These are phyloP conservation scores for Araneus ventricosus DNA, from an alignment of 1,140 invertebrate species.

Conservation along the genomic window DNA sequence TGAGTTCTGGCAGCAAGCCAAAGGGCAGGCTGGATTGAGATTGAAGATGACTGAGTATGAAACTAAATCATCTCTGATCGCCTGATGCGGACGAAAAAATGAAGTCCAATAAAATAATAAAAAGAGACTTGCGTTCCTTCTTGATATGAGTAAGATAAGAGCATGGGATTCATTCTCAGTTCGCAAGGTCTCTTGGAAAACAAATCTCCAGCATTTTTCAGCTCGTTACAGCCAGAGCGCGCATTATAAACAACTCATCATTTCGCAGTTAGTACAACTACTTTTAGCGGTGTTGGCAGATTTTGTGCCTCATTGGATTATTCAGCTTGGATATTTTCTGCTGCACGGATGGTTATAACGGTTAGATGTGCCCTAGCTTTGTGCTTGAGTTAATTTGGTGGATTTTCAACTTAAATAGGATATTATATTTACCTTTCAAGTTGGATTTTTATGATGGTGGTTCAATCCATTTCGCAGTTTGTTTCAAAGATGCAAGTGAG, in stretches of 20 bases:
- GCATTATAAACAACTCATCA: slow-evolving; percentile 59
- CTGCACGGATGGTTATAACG: not conserved
- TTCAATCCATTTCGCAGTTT: not conserved
- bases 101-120: not conserved
- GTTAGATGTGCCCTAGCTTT: not conserved
- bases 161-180: not conserved
- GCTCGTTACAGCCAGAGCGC: slow-evolving; percentile 28
- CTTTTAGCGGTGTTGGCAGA: slow-evolving; percentile 27
- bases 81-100: not conserved
- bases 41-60: slow-evolving; percentile 40
- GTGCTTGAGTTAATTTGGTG: not conserved
- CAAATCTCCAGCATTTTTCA: slow-evolving; percentile 53
- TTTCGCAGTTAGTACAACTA: slow-evolving; percentile 39
- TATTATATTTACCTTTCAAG: not conserved
- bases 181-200: not conserved
- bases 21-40: not conserved
- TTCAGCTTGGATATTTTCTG: not conserved
- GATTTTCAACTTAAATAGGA: not conserved
- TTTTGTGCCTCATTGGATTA: not conserved
- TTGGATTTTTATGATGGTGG: slow-evolving; percentile 37
- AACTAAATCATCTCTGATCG: slow-evolving; percentile 59
- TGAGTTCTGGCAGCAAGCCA: not conserved
- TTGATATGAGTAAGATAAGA: slow-evolving; percentile 1
- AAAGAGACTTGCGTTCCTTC: not conserved
- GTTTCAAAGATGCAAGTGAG: slow-evolving; percentile 48